Percentiles rank a stretch among this genome's conserved stretches.
Conservation (phyloP, 2,797 vertebrate genomes). For the Gallinago solitaria region DNA sequence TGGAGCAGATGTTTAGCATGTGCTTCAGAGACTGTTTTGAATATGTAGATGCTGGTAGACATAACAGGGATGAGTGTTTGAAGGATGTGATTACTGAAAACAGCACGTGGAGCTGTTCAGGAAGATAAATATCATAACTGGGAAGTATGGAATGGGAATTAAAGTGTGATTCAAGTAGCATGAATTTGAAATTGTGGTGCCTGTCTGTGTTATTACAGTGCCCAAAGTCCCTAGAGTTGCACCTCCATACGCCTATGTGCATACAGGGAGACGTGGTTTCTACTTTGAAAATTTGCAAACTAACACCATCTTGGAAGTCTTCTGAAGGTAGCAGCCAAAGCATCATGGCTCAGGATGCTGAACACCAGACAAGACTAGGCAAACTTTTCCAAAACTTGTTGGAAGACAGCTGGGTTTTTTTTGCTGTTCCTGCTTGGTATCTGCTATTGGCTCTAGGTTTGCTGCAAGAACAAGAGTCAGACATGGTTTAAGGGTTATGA, state of each 20-base stretch:
- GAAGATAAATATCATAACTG: not conserved
- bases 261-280: not conserved
- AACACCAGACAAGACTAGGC: not conserved
- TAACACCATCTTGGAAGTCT: not conserved
- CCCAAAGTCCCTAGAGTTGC: not conserved
- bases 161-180: not conserved
- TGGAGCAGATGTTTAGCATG: constrained; percentile 55
- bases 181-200: not conserved
- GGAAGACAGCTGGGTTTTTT: not conserved
- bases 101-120: not conserved
- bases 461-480: not conserved
- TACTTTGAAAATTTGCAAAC: not conserved
- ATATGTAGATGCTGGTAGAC: constrained; percentile 32
- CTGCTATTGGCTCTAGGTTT: not conserved
- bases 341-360: not conserved
- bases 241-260: accelerated
- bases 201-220: accelerated
- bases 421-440: not conserved
- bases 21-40: constrained; percentile 22
- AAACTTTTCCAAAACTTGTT: not conserved
- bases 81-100: not conserved
- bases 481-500: not conserved
- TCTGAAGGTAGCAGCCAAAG: not conserved
- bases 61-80: constrained; percentile 22
- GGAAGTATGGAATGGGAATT: not conserved